Percentiles rank a stretch among this genome's conserved stretches.
Evolutionary conservation across 1,140 invertebrate genomes (phyloP).

Genomic region (Drosophila chauvacae): DNA sequence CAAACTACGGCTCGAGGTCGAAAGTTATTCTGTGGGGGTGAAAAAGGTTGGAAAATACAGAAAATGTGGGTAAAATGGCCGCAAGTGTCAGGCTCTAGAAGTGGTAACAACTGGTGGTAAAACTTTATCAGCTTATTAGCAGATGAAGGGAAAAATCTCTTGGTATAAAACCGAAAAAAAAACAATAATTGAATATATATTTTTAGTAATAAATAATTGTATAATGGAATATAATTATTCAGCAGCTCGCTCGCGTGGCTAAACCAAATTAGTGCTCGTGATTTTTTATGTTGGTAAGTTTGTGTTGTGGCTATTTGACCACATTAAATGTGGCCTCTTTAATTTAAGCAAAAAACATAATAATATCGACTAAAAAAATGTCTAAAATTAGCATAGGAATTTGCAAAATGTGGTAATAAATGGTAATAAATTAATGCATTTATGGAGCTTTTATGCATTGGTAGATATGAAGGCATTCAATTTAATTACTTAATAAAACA

Average conservation of each 20-base stretch:
- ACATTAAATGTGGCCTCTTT: not conserved
- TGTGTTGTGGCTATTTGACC: not conserved
- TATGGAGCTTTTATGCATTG: not conserved
- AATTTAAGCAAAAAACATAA: not conserved
- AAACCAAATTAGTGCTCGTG: not conserved
- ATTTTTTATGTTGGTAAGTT: too few species aligned
- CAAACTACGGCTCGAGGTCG: constrained; percentile 36
- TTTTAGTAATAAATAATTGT: not conserved
- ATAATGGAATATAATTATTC: not conserved
- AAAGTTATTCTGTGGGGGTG: constrained; percentile 4
- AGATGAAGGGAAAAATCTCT: not conserved
- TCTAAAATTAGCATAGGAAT: constrained; percentile 1
- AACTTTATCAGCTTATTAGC: not conserved
- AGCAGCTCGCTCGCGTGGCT: not conserved
- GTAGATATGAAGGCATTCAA: not conserved
- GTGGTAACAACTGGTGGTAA: constrained; percentile 3
- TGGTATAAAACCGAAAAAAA: not conserved
- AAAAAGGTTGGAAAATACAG: not conserved
- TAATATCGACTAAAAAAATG: not conserved
- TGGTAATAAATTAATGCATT: not conserved
- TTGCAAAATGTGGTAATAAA: not conserved
- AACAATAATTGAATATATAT: constrained; percentile 1
- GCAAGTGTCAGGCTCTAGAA: constrained; percentile 1
- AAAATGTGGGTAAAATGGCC: not conserved
- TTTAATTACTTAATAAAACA: not conserved